These are phyloP conservation scores for Solen grandis DNA, from an alignment of 1,140 invertebrate species.

Conservation along the genomic window DNA sequence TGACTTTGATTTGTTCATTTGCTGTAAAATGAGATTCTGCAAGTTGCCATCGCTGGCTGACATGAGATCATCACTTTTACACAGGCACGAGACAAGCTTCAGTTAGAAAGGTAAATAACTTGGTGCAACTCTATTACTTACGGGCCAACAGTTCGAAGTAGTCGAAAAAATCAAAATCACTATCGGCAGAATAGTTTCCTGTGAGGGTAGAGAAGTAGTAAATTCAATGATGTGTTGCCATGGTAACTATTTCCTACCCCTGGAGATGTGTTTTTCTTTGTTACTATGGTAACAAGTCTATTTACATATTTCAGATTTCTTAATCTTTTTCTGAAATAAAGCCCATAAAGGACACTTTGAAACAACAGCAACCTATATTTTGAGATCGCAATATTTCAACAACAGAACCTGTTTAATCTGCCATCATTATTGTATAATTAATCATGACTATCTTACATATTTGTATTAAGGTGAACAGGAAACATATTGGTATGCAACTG, in stretches of 20 bases:
- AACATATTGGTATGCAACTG: no score
- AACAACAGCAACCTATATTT: neutral
- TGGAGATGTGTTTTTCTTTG: neutral
- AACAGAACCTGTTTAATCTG: no score
- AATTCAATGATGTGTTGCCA: neutral
- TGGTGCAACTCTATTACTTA: no score
- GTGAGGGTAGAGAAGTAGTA: conserved; percentile 16
- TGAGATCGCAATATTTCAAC: no score
- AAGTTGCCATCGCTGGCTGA: neutral
- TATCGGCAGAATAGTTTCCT: conserved; percentile 50
- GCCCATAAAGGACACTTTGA: neutral
- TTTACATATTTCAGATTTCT: neutral
- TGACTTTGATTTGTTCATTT: no score
- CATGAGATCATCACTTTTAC: neutral
- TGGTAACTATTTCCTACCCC: neutral
- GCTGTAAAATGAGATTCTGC: no score
- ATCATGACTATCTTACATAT: no score
- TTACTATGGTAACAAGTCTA: conserved; percentile 25
- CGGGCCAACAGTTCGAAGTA: conserved; percentile 49
- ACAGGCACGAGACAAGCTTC: no score
- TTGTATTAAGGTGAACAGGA: no score
- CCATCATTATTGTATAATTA: no score
- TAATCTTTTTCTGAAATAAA: neutral
- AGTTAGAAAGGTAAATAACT: no score
- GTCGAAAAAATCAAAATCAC: conserved; percentile 51